Base-by-base conservation (phyloP, 2,113 vertebrate species). In the Psittacus erithacus region DNA sequence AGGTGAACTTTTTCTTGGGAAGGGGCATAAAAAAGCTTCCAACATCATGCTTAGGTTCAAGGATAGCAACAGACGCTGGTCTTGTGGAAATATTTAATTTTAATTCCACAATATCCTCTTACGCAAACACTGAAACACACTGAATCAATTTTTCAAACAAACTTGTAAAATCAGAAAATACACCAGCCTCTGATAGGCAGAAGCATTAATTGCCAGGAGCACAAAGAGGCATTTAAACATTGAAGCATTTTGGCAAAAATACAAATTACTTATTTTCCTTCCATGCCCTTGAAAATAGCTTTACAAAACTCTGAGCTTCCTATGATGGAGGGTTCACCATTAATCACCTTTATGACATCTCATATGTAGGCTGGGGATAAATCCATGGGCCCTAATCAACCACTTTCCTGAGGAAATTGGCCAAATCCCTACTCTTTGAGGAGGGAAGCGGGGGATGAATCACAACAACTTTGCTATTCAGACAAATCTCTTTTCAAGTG, bases 361-460 rank as follows among this genome's bases (percentile, higher is more conserved):
- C 96, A 88, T 96, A 97, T 96, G 93, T 91, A 96, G 96, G 93
- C 95, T 97, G 92, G 44, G 95, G 96, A 97, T 97, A 97, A 98
- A 98, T 98, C 97, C 93, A 68, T 60, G 87, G 94, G 97, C 88
- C 97, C 95, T 98, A 97, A 98, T 98, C 98, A 98, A 93, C 91
- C 97, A 97, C 98, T 98, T 98, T 98, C 98, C 98, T 97, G 97
- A 98, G 98, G 98, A 98, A 98, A 98, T 98, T 97, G 98, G 96
- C 97, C 97, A 97, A 96, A 98, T 98, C 97, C 93, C 2, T 91
- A 85, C 67, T 95, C 95, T 96, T 96, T 92, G 95, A 97, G 98
- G 95, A 96, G 92, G 97, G 95, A 92, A 90, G 93, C 3, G 35
- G 95, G 95, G 94, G 95, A 97, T 96, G 97, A 97, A 97, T 98